A percentile compares a stretch with the other conserved stretches of the same genome.
These are phyloP conservation scores for Ernsta delagoae DNA, from an alignment of 2,888 invertebrate genomes.

Conservation along the genomic window DNA sequence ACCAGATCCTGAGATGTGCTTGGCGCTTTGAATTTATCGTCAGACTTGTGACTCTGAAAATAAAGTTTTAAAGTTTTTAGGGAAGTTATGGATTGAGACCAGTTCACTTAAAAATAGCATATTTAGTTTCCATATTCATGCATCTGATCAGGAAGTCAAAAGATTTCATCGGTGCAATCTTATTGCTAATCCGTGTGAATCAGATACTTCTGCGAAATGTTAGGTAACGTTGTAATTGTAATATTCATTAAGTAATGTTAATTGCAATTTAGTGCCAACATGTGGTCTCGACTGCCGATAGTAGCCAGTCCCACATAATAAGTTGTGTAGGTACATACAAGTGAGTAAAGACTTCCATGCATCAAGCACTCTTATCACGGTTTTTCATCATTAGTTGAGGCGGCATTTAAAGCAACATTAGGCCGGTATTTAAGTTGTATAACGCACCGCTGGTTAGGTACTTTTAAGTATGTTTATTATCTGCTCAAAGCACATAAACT, in stretches of 20 bases:
- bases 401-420: neutral
- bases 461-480: conserved; percentile 2
- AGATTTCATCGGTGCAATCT: too few relatives aligned
- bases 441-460: conserved; percentile 8
- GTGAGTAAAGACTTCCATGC: neutral
- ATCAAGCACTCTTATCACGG: neutral
- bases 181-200: too few relatives aligned
- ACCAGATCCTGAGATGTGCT: conserved; percentile 55
- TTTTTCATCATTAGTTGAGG: neutral
- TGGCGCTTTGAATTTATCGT: conserved; percentile 51
- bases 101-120: too few relatives aligned
- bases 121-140: too few relatives aligned
- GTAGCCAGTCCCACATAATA: too few relatives aligned
- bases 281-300: too few relatives aligned
- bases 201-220: too few relatives aligned
- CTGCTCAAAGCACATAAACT: conserved; percentile 9
- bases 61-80: neutral
- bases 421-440: conserved; percentile 11
- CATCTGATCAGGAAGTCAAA: too few relatives aligned
- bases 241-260: too few relatives aligned
- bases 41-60: conserved; percentile 63
- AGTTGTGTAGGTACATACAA: neutral
- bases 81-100: too few relatives aligned
- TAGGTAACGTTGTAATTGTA: too few relatives aligned
- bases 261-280: too few relatives aligned